Percentiles rank a stretch among this genome's conserved stretches.
These are phyloP conservation scores for human DNA, from an alignment of 2,113 vertebrate species.

Conservation along the genomic window DNA sequence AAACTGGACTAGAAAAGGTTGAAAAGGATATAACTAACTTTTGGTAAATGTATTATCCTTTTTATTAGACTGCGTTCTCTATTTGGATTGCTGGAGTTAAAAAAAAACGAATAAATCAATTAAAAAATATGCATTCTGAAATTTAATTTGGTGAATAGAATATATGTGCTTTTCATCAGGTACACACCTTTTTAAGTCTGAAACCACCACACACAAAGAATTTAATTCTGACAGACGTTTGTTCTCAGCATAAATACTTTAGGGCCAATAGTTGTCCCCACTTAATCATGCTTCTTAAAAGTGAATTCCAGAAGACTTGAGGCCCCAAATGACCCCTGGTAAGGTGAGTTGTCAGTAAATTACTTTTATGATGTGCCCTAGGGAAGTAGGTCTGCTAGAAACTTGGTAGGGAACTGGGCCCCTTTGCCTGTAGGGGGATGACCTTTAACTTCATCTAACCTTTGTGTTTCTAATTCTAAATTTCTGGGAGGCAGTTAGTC, in stretches of 20 bases:
- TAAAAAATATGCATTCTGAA: slow-evolving; percentile 81
- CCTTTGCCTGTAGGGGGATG: slow-evolving; percentile 55
- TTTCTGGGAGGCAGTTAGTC: slow-evolving; percentile 58
- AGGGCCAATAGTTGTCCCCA: slow-evolving; percentile 62
- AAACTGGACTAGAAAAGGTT: not conserved
- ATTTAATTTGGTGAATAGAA: slow-evolving; percentile 84
- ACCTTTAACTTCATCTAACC: slow-evolving; percentile 74
- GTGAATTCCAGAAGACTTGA: slow-evolving; percentile 78
- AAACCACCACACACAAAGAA: slow-evolving; percentile 77
- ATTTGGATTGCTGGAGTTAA: slow-evolving; percentile 74
- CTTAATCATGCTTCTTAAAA: slow-evolving; percentile 80
- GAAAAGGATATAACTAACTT: slow-evolving; percentile 74
- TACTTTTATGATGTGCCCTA: slow-evolving; percentile 77
- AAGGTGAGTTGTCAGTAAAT: slow-evolving; percentile 81
- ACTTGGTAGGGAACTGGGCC: slow-evolving; percentile 40
- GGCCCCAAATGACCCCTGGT: slow-evolving; percentile 73
- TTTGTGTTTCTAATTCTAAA: slow-evolving; percentile 64
- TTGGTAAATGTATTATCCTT: slow-evolving; percentile 73
- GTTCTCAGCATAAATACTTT: slow-evolving; percentile 76
- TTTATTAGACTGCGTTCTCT: slow-evolving; percentile 73
- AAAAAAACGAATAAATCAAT: slow-evolving; percentile 83
- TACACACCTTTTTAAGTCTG: slow-evolving; percentile 78
- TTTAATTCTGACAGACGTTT: slow-evolving; percentile 78
- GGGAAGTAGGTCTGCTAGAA: slow-evolving; percentile 66
- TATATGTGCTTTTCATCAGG: slow-evolving; percentile 82